Base-by-base conservation (phyloP, 2,797 vertebrate genomes). In the Parambassis ranga region DNA sequence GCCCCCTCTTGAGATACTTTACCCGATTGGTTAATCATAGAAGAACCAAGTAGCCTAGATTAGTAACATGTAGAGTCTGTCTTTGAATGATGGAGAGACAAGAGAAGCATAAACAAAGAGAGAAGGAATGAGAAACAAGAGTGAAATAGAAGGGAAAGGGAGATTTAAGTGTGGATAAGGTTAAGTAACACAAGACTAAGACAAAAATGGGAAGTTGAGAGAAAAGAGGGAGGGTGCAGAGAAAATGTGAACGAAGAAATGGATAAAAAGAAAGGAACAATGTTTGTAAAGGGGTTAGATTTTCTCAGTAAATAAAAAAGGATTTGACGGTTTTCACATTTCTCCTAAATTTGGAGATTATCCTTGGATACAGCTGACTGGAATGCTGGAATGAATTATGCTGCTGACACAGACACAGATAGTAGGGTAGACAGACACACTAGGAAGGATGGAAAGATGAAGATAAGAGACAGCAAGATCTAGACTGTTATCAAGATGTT, bases 1-100 rank as follows among this genome's bases (percentile, higher is more conserved):
- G 68, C 41, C 71, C 36, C 68, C 81, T 52, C 23, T 2, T n/a
- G 42, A 62, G 3, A 48, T 57, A 80, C 42, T 83, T n/a, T n/a
- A n/a, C n/a, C n/a, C n/a, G 90, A 95, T 95, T 95, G 93, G 94
- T 83, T 90, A 67, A 65, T 84, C 83, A 46, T 33, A 55, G 75
- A 55, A 58, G 35, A 89, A 91, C 90, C 86, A 89, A 75, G 86
- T 93, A 93, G 78, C 66, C 52, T 73, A 64, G 72, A 79, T 88
- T 80, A 60, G 79, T 93, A 94, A 93, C 94, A 94, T 84, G 91
- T 92, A 92, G 92, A 95, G 94, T 90, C 91, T 91, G 94, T 95
- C 75, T 85, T 82, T 36, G 35, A 85, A 65, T 59, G 57, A 55
- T 53, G 60, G 37, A 42, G 44, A 48, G 64, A 50, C 38, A 43